Evolutionary conservation across 2,797 vertebrate genomes (phyloP).

Genomic region (Coregonus sp.): DNA sequence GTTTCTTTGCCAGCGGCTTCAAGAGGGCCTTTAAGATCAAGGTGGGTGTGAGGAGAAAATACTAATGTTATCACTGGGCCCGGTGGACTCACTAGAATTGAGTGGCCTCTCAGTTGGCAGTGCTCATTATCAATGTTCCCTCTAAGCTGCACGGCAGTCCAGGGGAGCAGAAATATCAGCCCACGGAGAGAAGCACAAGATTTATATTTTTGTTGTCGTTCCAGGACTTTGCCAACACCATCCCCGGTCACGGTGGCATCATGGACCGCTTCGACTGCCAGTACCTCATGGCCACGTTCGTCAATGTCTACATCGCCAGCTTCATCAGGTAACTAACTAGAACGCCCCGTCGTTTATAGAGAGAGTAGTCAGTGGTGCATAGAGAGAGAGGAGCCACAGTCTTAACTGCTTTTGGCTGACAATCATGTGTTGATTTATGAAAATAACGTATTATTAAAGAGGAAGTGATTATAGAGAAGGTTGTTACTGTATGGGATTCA

Average conservation of each 20-base stretch:
- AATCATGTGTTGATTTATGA: no score
- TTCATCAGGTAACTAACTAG: conserved; percentile 89
- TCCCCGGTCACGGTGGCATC: conserved; percentile 95
- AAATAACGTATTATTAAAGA: no score
- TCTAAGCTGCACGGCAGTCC: not conserved
- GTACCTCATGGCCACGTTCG: conserved; percentile 98
- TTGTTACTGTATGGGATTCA: no score
- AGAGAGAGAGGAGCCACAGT: no score
- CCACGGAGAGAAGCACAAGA: not conserved
- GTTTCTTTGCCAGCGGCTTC: conserved; percentile 98
- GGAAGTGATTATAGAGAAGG: no score
- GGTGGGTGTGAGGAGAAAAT: conserved; percentile 64
- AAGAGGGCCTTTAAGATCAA: conserved; percentile 99
- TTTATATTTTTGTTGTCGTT: not conserved
- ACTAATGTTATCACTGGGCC: not conserved
- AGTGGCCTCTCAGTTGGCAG: no score
- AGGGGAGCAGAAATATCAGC: not conserved
- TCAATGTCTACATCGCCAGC: conserved; percentile 97
- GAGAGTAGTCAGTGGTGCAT: no score
- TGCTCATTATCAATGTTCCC: no score
- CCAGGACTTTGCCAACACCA: conserved; percentile 98
- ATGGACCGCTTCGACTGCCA: conserved; percentile 99
- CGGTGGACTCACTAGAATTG: not conserved
- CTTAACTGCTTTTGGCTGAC: no score
- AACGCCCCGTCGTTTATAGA: no score